phyloP scores from a whole-genome alignment of 2,113 vertebrate species.

The Narcine bancroftii region DNA sequence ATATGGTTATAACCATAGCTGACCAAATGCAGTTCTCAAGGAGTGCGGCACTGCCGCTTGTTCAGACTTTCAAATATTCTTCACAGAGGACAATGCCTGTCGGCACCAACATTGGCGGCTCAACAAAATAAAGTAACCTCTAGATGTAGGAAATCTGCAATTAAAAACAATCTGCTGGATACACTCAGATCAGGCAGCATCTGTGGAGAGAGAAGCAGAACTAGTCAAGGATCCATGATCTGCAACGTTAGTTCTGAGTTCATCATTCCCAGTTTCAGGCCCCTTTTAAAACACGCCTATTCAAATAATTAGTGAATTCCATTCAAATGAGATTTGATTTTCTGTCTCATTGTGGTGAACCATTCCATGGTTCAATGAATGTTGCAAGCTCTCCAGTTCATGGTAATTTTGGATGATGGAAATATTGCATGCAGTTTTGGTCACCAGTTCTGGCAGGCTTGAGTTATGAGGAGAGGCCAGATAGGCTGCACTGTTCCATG shows the following conservation, averaged over 20 bases:
- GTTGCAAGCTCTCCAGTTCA: too few species aligned
- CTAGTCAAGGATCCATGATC: too few species aligned
- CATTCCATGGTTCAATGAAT: not conserved
- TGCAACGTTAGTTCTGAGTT: too few species aligned
- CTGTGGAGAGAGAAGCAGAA: too few species aligned
- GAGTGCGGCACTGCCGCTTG: not conserved
- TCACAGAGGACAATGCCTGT: not conserved
- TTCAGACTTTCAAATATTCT: not conserved
- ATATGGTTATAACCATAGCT: too few species aligned
- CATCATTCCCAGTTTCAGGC: not conserved
- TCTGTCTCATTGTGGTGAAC: not conserved
- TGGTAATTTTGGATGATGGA: too few species aligned
- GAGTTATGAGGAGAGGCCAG: not conserved
- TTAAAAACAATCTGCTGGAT: too few species aligned
- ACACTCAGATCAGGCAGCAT: too few species aligned
- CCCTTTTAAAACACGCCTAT: not conserved
- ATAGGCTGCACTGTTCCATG: too few species aligned
- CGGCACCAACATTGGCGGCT: too few species aligned
- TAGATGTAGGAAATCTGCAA: too few species aligned
- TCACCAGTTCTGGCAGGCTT: not conserved
- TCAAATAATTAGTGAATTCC: not conserved
- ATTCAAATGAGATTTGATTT: not conserved
- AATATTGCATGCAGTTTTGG: not conserved
- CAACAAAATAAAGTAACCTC: too few species aligned
- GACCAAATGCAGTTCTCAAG: not conserved